Evolutionary conservation across 2,113 vertebrate genomes (phyloP).

Genomic region (Candoia aspera): DNA sequence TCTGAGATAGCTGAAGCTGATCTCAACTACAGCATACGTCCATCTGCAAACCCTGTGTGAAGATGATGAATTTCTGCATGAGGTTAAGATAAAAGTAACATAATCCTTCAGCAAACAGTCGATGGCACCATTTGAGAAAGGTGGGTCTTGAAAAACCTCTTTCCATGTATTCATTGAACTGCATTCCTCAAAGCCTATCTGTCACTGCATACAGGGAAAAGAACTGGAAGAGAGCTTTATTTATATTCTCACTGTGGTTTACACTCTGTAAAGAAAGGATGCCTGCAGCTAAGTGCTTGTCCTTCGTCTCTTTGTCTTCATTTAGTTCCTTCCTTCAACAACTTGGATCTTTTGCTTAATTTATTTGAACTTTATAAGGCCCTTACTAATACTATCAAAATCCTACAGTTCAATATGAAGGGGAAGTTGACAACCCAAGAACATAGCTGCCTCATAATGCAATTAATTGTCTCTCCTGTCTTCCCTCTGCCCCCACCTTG

Average conservation of each 20-base stretch:
- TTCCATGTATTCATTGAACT: conserved; percentile 1
- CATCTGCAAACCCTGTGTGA: accelerated
- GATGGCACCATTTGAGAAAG: conserved; percentile 5
- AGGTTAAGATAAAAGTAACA: conserved; percentile 38
- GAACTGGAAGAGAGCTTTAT: neutral
- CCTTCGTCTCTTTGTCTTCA: neutral
- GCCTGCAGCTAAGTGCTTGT: conserved; percentile 21
- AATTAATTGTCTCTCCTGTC: neutral
- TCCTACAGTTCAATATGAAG: neutral
- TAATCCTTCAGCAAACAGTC: conserved; percentile 39
- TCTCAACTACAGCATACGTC: conserved; percentile 26
- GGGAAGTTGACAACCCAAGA: conserved; percentile 17
- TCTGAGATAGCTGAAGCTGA: neutral
- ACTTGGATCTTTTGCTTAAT: conserved; percentile 28
- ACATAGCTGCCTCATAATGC: conserved; percentile 2
- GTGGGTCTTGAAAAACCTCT: conserved; percentile 11
- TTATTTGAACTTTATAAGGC: conserved; percentile 46
- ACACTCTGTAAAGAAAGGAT: neutral
- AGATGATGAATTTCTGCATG: conserved; percentile 15
- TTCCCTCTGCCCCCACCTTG: neutral
- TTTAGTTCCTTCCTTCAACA: conserved; percentile 12
- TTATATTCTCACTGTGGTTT: conserved; percentile 20
- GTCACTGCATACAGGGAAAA: conserved; percentile 6
- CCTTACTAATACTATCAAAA: conserved; percentile 29
- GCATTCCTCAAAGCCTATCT: conserved; percentile 35